Conservation (phyloP, 2,113 vertebrate genomes). For the Rousettus leschenaultii region DNA sequence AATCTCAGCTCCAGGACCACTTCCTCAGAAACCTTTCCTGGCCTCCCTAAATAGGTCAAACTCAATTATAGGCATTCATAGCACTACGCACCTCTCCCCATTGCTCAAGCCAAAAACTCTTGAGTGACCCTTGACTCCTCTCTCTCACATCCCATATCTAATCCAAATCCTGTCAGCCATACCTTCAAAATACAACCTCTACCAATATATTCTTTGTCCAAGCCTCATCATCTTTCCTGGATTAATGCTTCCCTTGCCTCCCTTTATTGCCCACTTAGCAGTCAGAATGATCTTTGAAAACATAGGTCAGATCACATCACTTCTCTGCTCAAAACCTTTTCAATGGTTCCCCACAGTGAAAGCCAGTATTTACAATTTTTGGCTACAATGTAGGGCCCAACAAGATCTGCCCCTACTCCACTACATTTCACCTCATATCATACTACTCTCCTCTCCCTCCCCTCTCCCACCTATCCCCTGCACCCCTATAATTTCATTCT, state of each 20-base stretch:
- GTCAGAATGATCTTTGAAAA: not conserved
- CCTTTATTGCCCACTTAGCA: not conserved
- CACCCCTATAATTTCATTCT: not conserved
- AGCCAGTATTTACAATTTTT: not conserved
- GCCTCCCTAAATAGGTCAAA: not conserved
- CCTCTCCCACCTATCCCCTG: not conserved
- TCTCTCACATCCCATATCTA: not conserved
- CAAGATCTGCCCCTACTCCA: not conserved
- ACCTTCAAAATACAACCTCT: not conserved
- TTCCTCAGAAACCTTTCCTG: constrained; percentile 14
- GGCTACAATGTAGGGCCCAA: not conserved
- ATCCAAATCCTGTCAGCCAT: not conserved
- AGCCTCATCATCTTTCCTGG: not conserved
- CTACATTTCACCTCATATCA: not conserved
- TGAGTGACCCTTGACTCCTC: not conserved
- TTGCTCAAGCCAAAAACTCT: not conserved
- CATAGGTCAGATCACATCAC: not conserved
- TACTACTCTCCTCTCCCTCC: not conserved
- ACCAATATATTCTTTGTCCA: not conserved
- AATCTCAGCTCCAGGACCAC: not conserved
- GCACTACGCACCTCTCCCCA: not conserved
- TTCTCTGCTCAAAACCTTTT: constrained; percentile 15
- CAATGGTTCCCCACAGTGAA: not conserved
- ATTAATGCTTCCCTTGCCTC: not conserved
- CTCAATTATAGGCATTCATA: not conserved